Evolutionary conservation across 2,113 vertebrate species (phyloP).

Genomic region (Cinclus cinclus): DNA sequence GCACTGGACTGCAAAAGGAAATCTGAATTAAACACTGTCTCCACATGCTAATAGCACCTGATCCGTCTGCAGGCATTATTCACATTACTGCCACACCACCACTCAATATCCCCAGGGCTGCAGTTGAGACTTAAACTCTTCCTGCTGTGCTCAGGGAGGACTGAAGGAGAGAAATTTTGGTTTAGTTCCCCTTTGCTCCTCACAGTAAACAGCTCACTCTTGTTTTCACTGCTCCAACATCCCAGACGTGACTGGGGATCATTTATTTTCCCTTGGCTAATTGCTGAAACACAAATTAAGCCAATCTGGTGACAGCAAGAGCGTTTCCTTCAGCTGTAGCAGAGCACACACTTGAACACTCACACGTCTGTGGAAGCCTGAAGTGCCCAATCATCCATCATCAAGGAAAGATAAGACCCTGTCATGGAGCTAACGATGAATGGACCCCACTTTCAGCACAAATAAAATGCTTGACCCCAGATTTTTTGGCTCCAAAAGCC

Average conservation of each 20-base stretch:
- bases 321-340: neutral
- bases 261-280: constrained; percentile 14
- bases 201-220: neutral
- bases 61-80: neutral
- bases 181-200: neutral
- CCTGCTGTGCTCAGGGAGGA: neutral
- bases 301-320: neutral
- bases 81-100: neutral
- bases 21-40: neutral
- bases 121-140: neutral
- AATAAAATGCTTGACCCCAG: neutral
- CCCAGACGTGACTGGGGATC: neutral
- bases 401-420: neutral
- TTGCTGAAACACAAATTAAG: neutral
- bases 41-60: neutral
- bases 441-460: neutral
- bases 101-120: neutral
- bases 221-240: neutral
- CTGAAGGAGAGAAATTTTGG: neutral
- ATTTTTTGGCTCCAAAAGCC: neutral
- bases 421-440: neutral
- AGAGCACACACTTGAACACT: neutral
- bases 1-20: neutral
- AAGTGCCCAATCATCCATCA: neutral
- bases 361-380: neutral